phyloP scores from a whole-genome alignment of 2,888 invertebrate genomes.

The Troides oblongomaculatus region DNA sequence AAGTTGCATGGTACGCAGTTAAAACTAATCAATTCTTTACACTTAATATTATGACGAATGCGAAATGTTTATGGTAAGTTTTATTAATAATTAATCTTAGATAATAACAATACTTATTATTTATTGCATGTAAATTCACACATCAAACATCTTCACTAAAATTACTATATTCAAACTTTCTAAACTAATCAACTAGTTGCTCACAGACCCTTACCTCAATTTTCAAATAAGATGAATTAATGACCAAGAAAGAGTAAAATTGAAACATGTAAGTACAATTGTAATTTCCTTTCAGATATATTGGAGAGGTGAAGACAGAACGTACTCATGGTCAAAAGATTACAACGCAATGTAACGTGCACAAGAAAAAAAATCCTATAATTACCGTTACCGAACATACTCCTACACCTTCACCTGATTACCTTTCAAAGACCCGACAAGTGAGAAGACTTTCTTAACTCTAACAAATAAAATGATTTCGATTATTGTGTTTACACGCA shows the following conservation, averaged over 20 bases:
- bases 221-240: too few relatives aligned
- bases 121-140: too few relatives aligned
- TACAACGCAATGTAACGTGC: conserved; percentile 69
- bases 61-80: background rate
- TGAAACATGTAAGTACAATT: too few relatives aligned
- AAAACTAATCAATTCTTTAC: background rate
- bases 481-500: background rate
- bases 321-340: conserved; percentile 77
- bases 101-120: background rate
- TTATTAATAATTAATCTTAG: background rate
- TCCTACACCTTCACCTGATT: conserved; percentile 94
- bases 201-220: too few relatives aligned
- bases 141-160: too few relatives aligned
- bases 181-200: too few relatives aligned
- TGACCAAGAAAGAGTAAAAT: too few relatives aligned
- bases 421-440: conserved; percentile 84
- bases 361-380: conserved; percentile 93
- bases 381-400: conserved; percentile 98
- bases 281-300: conserved; percentile 78
- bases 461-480: background rate
- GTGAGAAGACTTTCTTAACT: conserved; percentile 38
- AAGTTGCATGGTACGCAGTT: conserved; percentile 7
- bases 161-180: too few relatives aligned
- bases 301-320: conserved; percentile 85
- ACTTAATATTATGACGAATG: background rate